Percentiles rank a stretch among this genome's conserved stretches.
Conservation (phyloP, 2,797 vertebrate species). For the Xiphorhynchus erythropygius region DNA sequence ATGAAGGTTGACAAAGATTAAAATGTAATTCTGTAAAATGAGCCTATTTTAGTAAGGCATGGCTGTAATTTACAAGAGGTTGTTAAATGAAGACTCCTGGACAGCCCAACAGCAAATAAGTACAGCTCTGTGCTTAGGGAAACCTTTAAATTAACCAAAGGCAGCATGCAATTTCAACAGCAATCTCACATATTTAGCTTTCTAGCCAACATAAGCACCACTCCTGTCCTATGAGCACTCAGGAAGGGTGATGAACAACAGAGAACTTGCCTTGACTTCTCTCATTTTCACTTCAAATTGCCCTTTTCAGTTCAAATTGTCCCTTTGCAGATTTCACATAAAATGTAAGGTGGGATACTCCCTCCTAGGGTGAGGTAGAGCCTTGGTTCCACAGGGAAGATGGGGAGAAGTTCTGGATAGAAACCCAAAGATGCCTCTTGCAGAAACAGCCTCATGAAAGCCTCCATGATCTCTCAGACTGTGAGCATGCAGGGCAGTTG, state of each 20-base stretch:
- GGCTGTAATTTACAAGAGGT: not conserved
- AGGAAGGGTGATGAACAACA: not conserved
- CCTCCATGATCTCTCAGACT: rapidly evolving
- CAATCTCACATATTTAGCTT: not conserved
- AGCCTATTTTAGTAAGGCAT: not conserved
- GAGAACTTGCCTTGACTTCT: not conserved
- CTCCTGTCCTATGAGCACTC: not conserved
- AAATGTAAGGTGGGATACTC: not conserved
- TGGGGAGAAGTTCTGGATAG: not conserved
- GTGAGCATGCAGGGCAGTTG: rapidly evolving
- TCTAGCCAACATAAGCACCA: not conserved
- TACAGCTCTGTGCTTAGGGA: not conserved
- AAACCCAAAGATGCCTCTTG: not conserved
- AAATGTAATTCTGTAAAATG: not conserved
- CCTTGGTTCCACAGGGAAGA: not conserved
- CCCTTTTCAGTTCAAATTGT: not conserved
- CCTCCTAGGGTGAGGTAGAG: not conserved
- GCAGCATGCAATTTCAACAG: not conserved
- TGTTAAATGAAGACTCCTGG: not conserved
- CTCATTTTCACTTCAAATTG: not conserved
- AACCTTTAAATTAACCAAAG: not conserved
- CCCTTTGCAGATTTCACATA: not conserved
- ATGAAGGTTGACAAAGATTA: not conserved
- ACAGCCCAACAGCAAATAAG: not conserved
- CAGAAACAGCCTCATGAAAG: not conserved